Conservation (phyloP, 2,797 vertebrate species). For the Falco biarmicus region DNA sequence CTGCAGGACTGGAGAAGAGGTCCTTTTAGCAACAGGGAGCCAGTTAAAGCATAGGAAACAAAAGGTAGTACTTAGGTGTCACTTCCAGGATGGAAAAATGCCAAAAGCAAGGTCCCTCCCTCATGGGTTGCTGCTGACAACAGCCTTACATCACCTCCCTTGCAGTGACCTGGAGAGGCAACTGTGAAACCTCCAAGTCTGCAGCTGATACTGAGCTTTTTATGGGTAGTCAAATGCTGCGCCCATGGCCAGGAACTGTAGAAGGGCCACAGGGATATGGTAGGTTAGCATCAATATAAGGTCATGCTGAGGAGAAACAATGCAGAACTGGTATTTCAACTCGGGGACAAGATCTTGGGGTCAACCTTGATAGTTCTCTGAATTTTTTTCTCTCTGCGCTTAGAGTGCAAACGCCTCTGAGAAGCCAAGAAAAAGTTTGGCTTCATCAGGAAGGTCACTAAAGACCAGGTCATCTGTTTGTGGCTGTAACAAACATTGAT, state of each 20-base stretch:
- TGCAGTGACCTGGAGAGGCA: not conserved
- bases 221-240: not conserved
- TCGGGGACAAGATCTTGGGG: not conserved
- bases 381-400: not conserved
- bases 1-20: not conserved
- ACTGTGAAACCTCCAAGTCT: not conserved
- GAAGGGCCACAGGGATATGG: not conserved
- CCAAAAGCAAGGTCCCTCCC: not conserved
- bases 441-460: not conserved
- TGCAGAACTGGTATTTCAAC: not conserved
- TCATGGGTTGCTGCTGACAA: not conserved
- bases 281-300: not conserved
- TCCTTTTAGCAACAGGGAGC: not conserved
- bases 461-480: not conserved
- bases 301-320: not conserved
- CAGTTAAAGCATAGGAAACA: not conserved
- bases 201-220: not conserved
- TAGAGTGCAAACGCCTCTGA: not conserved
- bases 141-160: not conserved
- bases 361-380: not conserved
- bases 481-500: not conserved
- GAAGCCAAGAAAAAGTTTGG: not conserved
- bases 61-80: not conserved
- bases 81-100: not conserved
- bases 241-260: not conserved